These are phyloP conservation scores for Meliscaeva auricollis DNA, from an alignment of 2,888 invertebrate genomes.

Conservation along the genomic window DNA sequence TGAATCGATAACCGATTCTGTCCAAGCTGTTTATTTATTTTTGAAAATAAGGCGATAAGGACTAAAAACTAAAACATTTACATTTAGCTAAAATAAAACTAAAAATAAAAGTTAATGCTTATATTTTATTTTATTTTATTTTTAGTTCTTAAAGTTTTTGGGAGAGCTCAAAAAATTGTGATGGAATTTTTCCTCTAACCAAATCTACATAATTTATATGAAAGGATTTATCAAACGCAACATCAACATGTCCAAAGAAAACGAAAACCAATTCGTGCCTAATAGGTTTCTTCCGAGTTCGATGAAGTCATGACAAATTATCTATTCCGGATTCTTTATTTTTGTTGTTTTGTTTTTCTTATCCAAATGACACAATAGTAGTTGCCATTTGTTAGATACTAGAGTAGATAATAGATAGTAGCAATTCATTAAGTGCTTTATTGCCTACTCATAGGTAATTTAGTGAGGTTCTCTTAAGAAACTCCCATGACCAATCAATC, in stretches of 20 bases:
- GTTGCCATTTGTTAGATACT: slow-evolving; percentile 18
- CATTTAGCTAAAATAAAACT: too few relatives aligned
- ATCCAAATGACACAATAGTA: slow-evolving; percentile 23
- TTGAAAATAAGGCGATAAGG: too few relatives aligned
- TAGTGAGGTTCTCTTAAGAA: slow-evolving; percentile 34
- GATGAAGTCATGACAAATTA: slow-evolving; percentile 19
- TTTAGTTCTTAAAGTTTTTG: too few relatives aligned
- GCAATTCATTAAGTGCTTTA: slow-evolving; percentile 44
- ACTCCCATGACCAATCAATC: slow-evolving; percentile 41
- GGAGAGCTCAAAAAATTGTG: too few relatives aligned
- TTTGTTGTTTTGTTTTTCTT: slow-evolving; percentile 11
- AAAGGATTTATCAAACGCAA: neutral
- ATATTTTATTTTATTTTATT: too few relatives aligned
- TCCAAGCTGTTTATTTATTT: too few relatives aligned
- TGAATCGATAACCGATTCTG: too few relatives aligned
- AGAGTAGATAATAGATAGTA: slow-evolving; percentile 31
- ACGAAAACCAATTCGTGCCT: neutral
- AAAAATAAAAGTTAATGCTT: too few relatives aligned
- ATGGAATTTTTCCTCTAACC: too few relatives aligned
- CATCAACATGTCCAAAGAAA: neutral
- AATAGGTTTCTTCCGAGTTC: neutral
- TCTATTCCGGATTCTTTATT: slow-evolving; percentile 4
- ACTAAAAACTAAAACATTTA: too few relatives aligned
- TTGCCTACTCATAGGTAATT: slow-evolving; percentile 46
- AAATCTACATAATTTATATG: neutral